These are phyloP conservation scores for Phoenicopterus ruber DNA, from an alignment of 2,113 vertebrate genomes.

Conservation along the genomic window DNA sequence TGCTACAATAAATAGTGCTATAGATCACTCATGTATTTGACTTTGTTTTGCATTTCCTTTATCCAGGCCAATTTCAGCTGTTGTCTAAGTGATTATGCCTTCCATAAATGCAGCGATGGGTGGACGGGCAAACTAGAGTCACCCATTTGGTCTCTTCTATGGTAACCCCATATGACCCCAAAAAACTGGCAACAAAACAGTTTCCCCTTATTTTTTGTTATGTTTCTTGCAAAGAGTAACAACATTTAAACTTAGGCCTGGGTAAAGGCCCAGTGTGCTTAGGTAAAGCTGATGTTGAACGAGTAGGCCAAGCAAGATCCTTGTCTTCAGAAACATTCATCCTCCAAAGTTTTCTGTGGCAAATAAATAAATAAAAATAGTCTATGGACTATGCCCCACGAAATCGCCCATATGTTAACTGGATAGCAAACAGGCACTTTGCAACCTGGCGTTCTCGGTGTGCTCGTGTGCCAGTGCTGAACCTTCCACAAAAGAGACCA, in stretches of 20 bases:
- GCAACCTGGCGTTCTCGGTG: neutral
- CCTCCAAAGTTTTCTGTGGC: neutral
- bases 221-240: neutral
- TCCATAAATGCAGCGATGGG: neutral
- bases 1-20: constrained; percentile 7
- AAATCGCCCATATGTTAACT: neutral
- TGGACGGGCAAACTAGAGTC: neutral
- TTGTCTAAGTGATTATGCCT: neutral
- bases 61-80: neutral
- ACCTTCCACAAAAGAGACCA: neutral
- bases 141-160: neutral
- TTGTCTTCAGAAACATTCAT: neutral
- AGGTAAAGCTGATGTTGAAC: neutral
- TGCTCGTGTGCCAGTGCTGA: neutral
- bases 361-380: neutral
- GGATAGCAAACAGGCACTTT: neutral
- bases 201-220: neutral
- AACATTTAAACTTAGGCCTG: neutral
- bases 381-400: accelerated
- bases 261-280: neutral
- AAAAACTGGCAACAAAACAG: accelerated
- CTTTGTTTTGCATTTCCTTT: neutral
- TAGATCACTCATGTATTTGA: neutral
- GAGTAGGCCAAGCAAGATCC: neutral
- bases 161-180: accelerated